These are phyloP conservation scores for Takifugu bimaculatus DNA, from an alignment of 2,113 vertebrate genomes.

Conservation along the genomic window DNA sequence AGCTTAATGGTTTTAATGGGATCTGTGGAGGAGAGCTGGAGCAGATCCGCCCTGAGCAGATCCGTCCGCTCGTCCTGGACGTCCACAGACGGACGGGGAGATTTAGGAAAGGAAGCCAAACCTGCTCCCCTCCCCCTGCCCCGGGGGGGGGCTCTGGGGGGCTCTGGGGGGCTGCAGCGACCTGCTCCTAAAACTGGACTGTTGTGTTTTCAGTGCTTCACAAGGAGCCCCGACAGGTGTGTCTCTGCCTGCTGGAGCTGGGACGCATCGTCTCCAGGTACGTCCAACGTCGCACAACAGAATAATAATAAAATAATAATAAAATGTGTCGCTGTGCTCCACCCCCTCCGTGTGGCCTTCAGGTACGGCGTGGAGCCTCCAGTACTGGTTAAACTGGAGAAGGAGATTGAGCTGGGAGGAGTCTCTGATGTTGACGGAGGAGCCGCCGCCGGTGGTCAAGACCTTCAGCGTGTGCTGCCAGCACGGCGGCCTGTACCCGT, in stretches of 20 bases:
- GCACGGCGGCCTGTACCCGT: slow-evolving; percentile 83
- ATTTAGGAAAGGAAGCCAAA: not conserved
- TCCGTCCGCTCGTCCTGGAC: slow-evolving; percentile 26
- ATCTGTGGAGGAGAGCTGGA: slow-evolving; percentile 27
- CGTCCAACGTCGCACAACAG: slow-evolving; percentile 21
- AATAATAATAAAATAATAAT: too few relatives aligned
- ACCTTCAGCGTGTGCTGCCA: slow-evolving; percentile 89
- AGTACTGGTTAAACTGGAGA: slow-evolving; percentile 92
- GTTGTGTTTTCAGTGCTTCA: slow-evolving; percentile 81
- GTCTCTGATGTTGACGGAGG: slow-evolving; percentile 81
- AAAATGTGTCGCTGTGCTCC: too few relatives aligned
- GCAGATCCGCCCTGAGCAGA: slow-evolving; percentile 33
- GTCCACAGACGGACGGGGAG: not conserved
- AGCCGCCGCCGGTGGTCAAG: slow-evolving; percentile 75
- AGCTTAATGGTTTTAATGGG: slow-evolving; percentile 51
- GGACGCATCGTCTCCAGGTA: slow-evolving; percentile 91
- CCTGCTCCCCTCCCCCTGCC: not conserved
- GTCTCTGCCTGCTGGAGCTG: slow-evolving; percentile 92
- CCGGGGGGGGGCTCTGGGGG: too few relatives aligned
- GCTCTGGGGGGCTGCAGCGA: not conserved
- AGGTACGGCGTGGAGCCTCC: slow-evolving; percentile 96
- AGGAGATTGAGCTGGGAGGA: slow-evolving; percentile 97
- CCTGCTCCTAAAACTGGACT: not conserved
- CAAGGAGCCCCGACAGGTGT: slow-evolving; percentile 95
- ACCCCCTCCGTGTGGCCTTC: not conserved